phyloP scores from a whole-genome alignment of 2,113 vertebrate genomes.

The Azemiops feae region DNA sequence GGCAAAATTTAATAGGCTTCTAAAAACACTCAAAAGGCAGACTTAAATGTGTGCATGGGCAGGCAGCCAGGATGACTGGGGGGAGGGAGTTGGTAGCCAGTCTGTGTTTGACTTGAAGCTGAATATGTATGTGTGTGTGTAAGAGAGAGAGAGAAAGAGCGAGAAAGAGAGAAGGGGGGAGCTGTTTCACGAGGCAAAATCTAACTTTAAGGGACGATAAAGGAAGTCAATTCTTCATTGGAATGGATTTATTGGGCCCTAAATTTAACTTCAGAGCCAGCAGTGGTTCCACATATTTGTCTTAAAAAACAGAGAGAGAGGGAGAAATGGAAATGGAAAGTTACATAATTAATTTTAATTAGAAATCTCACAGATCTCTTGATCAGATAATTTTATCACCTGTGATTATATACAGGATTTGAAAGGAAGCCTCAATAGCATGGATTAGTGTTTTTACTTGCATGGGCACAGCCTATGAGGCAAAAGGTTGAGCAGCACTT shows the following conservation, averaged over 20 bases:
- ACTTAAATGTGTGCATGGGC: constrained; percentile 85
- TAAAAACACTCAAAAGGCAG: constrained; percentile 86
- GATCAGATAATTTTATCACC: constrained; percentile 61
- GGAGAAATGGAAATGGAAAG: constrained; percentile 72
- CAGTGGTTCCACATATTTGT: constrained; percentile 73
- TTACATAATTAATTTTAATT: constrained; percentile 80
- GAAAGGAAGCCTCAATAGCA: constrained; percentile 42
- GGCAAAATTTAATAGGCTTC: constrained; percentile 84
- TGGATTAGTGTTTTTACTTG: constrained; percentile 4
- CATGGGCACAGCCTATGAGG: neutral
- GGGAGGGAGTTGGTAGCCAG: constrained; percentile 63
- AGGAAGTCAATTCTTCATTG: constrained; percentile 61
- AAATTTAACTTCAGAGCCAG: constrained; percentile 68
- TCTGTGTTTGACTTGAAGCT: constrained; percentile 76
- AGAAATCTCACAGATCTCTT: constrained; percentile 60
- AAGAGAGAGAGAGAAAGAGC: constrained; percentile 64
- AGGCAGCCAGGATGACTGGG: constrained; percentile 78
- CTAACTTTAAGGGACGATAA: constrained; percentile 62
- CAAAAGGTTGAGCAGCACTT: neutral
- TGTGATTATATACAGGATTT: constrained; percentile 44
- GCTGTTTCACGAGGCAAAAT: constrained; percentile 77
- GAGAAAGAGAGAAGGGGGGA: constrained; percentile 76
- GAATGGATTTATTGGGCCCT: constrained; percentile 69
- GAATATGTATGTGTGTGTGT: constrained; percentile 71
- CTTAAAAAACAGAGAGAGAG: neutral